Conservation (phyloP, 2,113 vertebrate genomes). For the Protomyctophum bolini region DNA sequence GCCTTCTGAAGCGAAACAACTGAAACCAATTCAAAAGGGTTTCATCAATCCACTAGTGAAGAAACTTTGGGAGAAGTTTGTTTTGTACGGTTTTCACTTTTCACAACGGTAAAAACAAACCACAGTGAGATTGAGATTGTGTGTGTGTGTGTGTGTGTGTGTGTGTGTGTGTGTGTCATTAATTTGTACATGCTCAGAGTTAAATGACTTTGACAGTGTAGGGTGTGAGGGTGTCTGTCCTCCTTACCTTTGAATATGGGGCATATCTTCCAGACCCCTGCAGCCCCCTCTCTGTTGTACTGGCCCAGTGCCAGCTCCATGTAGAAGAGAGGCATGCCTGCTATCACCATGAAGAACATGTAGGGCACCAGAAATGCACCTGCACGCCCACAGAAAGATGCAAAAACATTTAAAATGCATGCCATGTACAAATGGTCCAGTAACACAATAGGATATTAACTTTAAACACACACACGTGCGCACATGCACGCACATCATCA, state of each 20-base stretch:
- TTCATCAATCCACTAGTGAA: no score
- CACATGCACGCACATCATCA: no score
- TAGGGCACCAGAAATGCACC: constrained; percentile 91
- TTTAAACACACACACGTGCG: no score
- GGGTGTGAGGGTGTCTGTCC: not conserved
- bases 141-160: not conserved
- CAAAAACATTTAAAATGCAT: not conserved
- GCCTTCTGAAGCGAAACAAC: no score
- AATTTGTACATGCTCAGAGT: no score
- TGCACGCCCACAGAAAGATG: constrained; percentile 37
- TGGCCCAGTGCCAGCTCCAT: constrained; percentile 92
- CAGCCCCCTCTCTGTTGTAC: constrained; percentile 88
- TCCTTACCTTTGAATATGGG: constrained; percentile 88
- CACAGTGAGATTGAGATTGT: not conserved
- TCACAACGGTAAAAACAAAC: no score
- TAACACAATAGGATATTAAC: not conserved
- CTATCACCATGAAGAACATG: constrained; percentile 90
- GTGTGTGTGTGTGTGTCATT: not conserved
- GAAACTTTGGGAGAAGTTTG: no score
- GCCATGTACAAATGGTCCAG: not conserved
- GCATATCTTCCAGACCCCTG: constrained; percentile 92
- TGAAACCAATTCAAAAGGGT: no score
- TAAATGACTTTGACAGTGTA: not conserved
- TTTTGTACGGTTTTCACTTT: no score
- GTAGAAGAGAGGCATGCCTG: constrained; percentile 92